Base-by-base conservation (phyloP, 2,888 invertebrate species). In the Thereva nobilitata region DNA sequence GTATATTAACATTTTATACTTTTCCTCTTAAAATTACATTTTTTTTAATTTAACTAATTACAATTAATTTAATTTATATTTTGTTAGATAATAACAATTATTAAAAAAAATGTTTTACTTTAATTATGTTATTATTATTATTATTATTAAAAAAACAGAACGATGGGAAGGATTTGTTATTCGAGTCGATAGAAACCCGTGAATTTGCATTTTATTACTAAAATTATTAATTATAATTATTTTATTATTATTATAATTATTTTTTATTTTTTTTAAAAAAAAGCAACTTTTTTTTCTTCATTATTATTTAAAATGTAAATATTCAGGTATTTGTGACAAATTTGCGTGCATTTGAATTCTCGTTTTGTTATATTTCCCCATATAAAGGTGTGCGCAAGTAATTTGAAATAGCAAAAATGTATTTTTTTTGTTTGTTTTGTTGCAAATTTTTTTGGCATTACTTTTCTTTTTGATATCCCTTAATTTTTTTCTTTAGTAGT, bases 111-210 rank as follows among this genome's bases (percentile, higher is more conserved):
- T 8, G 10, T 44, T 44, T 44, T 44, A 44, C 6, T 44, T 44
- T 8, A 44, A 44, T 44, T 49, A 40, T 37, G 37, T 50, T 52
- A 34, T 44, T 12, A 9, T 44, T 40, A 53, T 23, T 54, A 54
- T 53, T 42, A 54, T 44, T 37, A 50, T 45, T 64, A 47, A 54
- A 53, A 64, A 34, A 64, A 64, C 49, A 50, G 64, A 65, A 65
- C 68, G 68, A 59, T 68, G 66, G 68, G 68, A 61, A 68, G 66
- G 66, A 61, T 63, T 56, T 23, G 34, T 63, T 68, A 68, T 68
- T 68, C 68, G 66, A 68, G 68, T 66, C 59, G 38, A 49, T 12
- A 40, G 40, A 52, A 63, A 63, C 63, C 63, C 52, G 61, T 63
- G 41, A 50, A 49, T 59, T 56, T 57, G 23, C 44, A 45, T 41